Evolutionary conservation across 1,140 invertebrate species (phyloP), one percentile per base, ranked within the genome.

Genomic region (Cataglyphis hispanica): DNA sequence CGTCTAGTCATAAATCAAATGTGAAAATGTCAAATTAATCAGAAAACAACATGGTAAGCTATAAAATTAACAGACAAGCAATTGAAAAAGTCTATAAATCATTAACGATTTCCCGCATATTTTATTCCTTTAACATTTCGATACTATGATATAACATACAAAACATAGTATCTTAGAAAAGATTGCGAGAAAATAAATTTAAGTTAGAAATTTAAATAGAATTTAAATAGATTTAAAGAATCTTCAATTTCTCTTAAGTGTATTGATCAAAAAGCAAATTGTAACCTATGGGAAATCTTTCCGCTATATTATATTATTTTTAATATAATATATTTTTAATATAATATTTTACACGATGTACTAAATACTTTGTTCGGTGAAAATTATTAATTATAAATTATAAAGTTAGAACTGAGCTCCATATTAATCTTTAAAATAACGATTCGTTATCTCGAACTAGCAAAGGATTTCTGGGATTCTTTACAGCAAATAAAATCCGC

Each of bases 341-440:
- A 4, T 0, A n/a, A n/a, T 27, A n/a, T 46, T 60, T n/a, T 60
- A 0, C 8, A 19, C 2, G 37, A 83, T 46, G 25, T 25, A n/a
- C n/a, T 72, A 46, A 83, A 83, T 83, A 74, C 25, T 60, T 83
- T 83, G n/a, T 74, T n/a, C 34, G 25, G 11, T 19, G 46, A 80
- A n/a, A n/a, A n/a, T n/a, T n/a, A n/a, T n/a, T n/a, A n/a, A n/a
- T n/a, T n/a, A 46, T 16, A 83, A 83, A 83, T 83, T 56, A 74
- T 31, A 74, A 83, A 83, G 27, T 74, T 31, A 60, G 34, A 10
- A 5, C 22, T 60, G 11, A 19, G 53, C 25, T 25, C 11, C 27
- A 37, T 74, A 25, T 46, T 72, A 72, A 60, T 64, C 25, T 81
- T 1, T 5, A 34, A 25, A 72, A 61, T 60, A 13, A 25, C 16